Percentiles rank a stretch among this genome's conserved stretches.
Evolutionary conservation across 2,888 invertebrate species (phyloP).

Genomic region (Andrena marginata): DNA sequence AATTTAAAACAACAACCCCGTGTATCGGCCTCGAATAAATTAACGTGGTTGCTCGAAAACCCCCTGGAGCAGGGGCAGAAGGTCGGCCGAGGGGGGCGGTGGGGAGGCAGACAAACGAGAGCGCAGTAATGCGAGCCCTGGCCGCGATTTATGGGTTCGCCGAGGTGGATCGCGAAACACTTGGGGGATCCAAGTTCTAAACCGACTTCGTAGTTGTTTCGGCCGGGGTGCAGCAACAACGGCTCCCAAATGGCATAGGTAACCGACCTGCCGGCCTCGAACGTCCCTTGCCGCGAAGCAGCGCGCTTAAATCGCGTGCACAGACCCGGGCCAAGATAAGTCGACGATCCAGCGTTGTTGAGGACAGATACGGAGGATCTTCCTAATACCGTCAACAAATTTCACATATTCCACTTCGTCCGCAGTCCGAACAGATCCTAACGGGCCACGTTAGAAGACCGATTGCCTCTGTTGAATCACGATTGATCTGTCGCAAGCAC

Average conservation of each 20-base stretch:
- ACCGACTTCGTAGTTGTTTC: constrained; percentile 63
- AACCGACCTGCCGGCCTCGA: constrained; percentile 38
- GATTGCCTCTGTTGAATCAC: not conserved
- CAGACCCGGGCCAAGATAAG: not conserved
- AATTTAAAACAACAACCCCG: constrained; percentile 25
- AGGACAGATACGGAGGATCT: constrained; percentile 8
- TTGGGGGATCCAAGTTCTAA: constrained; percentile 67
- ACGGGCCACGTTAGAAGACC: not conserved
- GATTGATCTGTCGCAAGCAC: not conserved
- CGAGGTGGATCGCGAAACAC: constrained; percentile 63
- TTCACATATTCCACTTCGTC: not conserved
- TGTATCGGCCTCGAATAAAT: constrained; percentile 48
- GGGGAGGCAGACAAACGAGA: constrained; percentile 47
- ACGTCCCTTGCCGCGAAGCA: constrained; percentile 16
- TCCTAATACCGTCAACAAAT: constrained; percentile 3
- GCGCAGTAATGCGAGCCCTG: constrained; percentile 47
- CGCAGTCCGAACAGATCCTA: not conserved
- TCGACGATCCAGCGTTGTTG: not conserved
- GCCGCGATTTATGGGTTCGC: constrained; percentile 64
- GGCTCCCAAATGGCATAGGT: constrained; percentile 67
- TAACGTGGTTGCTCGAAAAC: constrained; percentile 47
- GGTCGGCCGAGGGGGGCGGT: not conserved
- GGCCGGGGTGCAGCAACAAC: constrained; percentile 53
- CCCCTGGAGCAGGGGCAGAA: constrained; percentile 2
- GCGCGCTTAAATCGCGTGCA: constrained; percentile 40